Evolutionary conservation across 1,140 invertebrate genomes (phyloP).

Genomic region (Pantala flavescens): DNA sequence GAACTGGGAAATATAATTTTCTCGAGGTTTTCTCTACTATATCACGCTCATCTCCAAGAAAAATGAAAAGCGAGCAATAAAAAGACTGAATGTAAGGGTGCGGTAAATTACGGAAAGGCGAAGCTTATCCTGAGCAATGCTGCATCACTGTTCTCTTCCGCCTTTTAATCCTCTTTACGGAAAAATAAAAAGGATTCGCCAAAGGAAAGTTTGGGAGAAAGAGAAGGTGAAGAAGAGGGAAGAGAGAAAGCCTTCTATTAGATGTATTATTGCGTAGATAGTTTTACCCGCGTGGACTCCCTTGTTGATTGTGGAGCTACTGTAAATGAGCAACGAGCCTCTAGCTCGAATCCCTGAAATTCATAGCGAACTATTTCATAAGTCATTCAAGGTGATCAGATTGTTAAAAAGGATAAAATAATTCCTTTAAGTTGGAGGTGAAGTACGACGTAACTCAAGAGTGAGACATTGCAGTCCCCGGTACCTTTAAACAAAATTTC

Average conservation of each 20-base stretch:
- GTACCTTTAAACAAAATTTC: too few relatives aligned
- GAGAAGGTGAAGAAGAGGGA: neutral
- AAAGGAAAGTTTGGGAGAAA: neutral
- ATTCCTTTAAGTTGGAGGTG: too few relatives aligned
- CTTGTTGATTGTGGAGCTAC: too few relatives aligned
- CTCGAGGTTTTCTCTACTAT: neutral
- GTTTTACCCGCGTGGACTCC: too few relatives aligned
- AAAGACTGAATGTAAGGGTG: neutral
- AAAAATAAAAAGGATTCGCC: neutral
- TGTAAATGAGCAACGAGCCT: too few relatives aligned
- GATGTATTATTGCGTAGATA: too few relatives aligned
- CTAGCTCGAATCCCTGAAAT: too few relatives aligned
- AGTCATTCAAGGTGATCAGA: too few relatives aligned
- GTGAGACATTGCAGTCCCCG: too few relatives aligned
- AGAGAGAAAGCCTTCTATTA: neutral
- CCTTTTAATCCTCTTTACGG: neutral
- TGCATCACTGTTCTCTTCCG: constrained; percentile 1
- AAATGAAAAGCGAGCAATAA: neutral
- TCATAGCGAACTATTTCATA: too few relatives aligned
- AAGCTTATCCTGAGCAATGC: neutral
- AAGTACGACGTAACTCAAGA: too few relatives aligned
- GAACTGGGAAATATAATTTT: neutral
- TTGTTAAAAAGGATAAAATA: too few relatives aligned
- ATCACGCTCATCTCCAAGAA: neutral
- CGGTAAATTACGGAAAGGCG: constrained; percentile 8